A percentile compares a stretch with the other conserved stretches of the same genome.
Conservation (phyloP, 2,113 vertebrate species). For the Pluvianellus socialis region DNA sequence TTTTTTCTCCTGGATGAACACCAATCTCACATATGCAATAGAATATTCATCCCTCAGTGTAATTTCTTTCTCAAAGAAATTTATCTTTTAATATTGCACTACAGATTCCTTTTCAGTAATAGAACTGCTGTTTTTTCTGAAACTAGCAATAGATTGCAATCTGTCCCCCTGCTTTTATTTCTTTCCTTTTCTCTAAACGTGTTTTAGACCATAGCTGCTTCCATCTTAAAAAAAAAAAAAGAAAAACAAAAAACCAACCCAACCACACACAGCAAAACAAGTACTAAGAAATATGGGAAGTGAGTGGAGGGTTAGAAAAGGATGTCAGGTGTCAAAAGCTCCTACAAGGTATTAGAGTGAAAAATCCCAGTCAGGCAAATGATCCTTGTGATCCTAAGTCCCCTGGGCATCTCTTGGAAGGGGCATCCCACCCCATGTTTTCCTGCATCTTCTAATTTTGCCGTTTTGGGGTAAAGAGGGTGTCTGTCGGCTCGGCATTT, state of each 20-base stretch:
- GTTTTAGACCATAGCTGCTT: not conserved
- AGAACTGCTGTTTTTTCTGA: not conserved
- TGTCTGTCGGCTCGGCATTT: not conserved
- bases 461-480: not conserved
- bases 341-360: not conserved
- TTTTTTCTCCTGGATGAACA: conserved; percentile 46
- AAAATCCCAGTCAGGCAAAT: not conserved
- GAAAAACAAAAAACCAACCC: not conserved
- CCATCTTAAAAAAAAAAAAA: not conserved
- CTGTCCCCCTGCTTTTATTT: not conserved
- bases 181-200: not conserved
- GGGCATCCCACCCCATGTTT: not conserved
- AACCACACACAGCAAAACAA: not conserved
- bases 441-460: not conserved
- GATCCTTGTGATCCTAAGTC: not conserved
- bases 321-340: not conserved
- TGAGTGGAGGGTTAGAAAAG: not conserved
- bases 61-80: conserved; percentile 43
- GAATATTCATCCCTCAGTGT: conserved; percentile 11
- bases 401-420: not conserved
- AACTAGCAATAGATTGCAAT: not conserved
- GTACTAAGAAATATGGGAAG: not conserved
- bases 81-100: conserved; percentile 41
- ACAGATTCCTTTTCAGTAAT: conserved; percentile 8
- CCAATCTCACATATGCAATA: not conserved